These are phyloP conservation scores for Drosophila nigromelanica DNA, from an alignment of 1,140 invertebrate genomes.

Conservation along the genomic window DNA sequence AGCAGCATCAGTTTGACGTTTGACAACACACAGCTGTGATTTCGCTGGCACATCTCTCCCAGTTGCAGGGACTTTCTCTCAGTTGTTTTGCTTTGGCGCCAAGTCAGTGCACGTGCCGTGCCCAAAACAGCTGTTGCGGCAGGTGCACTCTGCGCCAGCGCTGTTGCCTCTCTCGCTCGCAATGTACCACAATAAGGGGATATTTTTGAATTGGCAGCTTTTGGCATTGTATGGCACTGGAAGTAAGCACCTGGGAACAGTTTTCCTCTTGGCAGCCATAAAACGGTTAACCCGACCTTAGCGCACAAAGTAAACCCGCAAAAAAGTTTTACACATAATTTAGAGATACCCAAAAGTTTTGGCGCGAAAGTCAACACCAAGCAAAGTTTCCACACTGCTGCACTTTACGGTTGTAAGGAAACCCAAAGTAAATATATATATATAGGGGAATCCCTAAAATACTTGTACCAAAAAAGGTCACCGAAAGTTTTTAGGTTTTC, in stretches of 20 bases:
- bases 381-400: background rate
- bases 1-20: constrained; percentile 62
- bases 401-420: constrained; percentile 17
- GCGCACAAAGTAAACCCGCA: constrained; percentile 9
- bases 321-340: background rate
- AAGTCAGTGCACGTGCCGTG: constrained; percentile 54
- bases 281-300: background rate
- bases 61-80: constrained; percentile 29
- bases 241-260: constrained; percentile 49
- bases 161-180: constrained; percentile 17
- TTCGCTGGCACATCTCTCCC: constrained; percentile 43
- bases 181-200: constrained; percentile 35
- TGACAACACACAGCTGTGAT: constrained; percentile 67
- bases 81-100: constrained; percentile 56
- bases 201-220: background rate
- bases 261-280: constrained; percentile 18
- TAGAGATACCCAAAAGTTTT: constrained; percentile 37
- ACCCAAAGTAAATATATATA: background rate
- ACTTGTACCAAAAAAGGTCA: background rate
- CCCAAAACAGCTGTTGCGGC: constrained; percentile 56
- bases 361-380: constrained; percentile 46
- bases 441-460: background rate
- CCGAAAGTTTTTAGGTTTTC: background rate
- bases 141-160: constrained; percentile 15
- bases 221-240: constrained; percentile 39